Percentiles rank a stretch among this genome's conserved stretches.
These are phyloP conservation scores for Vimba vimba DNA, from an alignment of 2,113 vertebrate species.

Conservation along the genomic window DNA sequence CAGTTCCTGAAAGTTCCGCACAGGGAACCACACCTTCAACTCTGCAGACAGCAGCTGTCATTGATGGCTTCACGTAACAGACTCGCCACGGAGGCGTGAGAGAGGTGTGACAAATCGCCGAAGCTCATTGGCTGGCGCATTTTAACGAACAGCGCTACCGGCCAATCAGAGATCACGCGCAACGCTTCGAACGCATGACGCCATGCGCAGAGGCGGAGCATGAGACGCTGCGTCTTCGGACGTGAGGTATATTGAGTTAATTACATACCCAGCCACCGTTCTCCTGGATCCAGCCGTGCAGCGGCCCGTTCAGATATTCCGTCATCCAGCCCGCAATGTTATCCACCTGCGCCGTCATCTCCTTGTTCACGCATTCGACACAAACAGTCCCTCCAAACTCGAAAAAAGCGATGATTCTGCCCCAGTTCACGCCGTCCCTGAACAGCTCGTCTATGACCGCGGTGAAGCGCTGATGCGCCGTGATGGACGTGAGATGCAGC, in stretches of 20 bases:
- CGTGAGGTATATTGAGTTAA: constrained; percentile 28
- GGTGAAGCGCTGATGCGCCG: constrained; percentile 86
- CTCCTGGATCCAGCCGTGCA: constrained; percentile 95
- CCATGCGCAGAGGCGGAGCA: constrained; percentile 39
- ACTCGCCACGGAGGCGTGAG: constrained; percentile 46
- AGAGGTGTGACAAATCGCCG: constrained; percentile 73
- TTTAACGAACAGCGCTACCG: constrained; percentile 58
- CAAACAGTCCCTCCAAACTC: constrained; percentile 96
- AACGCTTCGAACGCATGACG: background rate
- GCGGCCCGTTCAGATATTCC: constrained; percentile 93
- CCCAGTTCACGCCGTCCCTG: constrained; percentile 97
- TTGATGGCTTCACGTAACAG: constrained; percentile 29
- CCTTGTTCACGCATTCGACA: constrained; percentile 90
- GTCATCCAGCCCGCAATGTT: constrained; percentile 95
- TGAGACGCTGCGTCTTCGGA: constrained; percentile 16
- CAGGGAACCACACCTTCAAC: constrained; percentile 29
- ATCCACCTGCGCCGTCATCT: constrained; percentile 90
- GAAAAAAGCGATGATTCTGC: constrained; percentile 96
- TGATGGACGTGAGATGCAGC: constrained; percentile 87
- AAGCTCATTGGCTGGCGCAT: constrained; percentile 58
- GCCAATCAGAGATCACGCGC: constrained; percentile 60
- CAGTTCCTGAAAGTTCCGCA: constrained; percentile 28
- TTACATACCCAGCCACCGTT: constrained; percentile 97
- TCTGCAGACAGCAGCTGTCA: constrained; percentile 41
- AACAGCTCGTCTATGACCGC: constrained; percentile 97